Conservation (phyloP, 2,888 invertebrate genomes). For the Tenthredo amoena region DNA sequence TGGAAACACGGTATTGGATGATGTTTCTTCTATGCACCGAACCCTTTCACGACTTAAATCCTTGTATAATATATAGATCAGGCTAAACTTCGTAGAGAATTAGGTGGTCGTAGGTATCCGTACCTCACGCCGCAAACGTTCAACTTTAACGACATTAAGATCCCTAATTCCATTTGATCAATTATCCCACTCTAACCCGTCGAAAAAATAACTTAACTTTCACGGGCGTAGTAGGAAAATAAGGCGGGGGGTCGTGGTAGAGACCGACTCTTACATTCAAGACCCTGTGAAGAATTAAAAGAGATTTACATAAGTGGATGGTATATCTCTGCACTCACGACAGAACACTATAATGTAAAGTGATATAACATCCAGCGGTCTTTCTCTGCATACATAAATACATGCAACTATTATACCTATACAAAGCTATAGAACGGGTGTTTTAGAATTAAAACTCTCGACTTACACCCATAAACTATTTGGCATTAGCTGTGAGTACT, state of each 20-base stretch:
- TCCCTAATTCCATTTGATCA: slow-evolving; percentile 42
- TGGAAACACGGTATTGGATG: not conserved
- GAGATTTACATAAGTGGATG: slow-evolving; percentile 62
- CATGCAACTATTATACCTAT: slow-evolving; percentile 44
- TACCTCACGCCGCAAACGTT: not conserved
- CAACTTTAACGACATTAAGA: slow-evolving; percentile 6
- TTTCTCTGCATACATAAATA: slow-evolving; percentile 42
- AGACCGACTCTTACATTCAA: not conserved
- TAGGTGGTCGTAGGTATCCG: no score
- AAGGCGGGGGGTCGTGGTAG: not conserved
- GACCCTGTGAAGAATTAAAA: slow-evolving; percentile 58
- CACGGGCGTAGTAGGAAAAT: not conserved
- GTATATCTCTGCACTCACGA: slow-evolving; percentile 53
- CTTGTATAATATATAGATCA: not conserved
- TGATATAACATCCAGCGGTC: slow-evolving; percentile 53
- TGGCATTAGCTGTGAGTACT: no score
- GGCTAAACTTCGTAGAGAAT: not conserved
- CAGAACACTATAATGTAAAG: slow-evolving; percentile 53
- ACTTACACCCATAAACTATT: not conserved
- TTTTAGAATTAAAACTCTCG: not conserved
- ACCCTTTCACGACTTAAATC: not conserved
- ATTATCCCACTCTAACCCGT: slow-evolving; percentile 11
- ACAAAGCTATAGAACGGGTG: not conserved
- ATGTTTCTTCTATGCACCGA: not conserved
- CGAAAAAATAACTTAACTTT: slow-evolving; percentile 26